These are phyloP conservation scores for Phengaris alcon DNA, from an alignment of 2,888 invertebrate species.

Conservation along the genomic window DNA sequence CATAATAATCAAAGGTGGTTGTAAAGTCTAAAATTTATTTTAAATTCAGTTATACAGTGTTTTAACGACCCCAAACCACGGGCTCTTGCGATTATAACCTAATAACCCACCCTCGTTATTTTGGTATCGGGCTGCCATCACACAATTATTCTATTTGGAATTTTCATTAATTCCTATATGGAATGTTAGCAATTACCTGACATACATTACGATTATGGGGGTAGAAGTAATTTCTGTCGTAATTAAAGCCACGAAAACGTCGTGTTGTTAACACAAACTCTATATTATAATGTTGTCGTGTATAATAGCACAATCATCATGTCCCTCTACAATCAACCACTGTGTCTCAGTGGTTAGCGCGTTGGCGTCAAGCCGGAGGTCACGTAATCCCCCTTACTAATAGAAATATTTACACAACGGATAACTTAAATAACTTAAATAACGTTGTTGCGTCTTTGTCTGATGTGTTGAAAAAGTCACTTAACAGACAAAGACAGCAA, in stretches of 20 bases:
- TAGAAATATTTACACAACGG: no score
- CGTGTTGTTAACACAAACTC: not conserved
- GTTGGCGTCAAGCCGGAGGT: no score
- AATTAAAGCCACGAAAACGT: not conserved
- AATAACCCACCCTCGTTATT: constrained; percentile 21
- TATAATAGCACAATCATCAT: no score
- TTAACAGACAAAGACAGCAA: no score
- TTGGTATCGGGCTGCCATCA: constrained; percentile 11
- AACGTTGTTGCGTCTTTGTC: no score
- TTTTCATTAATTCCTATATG: constrained; percentile 20
- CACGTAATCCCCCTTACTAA: no score
- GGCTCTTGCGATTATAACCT: constrained; percentile 6
- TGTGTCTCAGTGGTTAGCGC: no score
- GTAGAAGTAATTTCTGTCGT: not conserved
- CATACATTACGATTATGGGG: not conserved
- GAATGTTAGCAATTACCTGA: constrained; percentile 13
- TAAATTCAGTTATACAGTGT: not conserved
- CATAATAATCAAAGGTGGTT: not conserved
- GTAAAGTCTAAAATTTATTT: constrained; percentile 1
- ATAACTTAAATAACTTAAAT: no score
- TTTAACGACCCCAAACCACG: constrained; percentile 18
- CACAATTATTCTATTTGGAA: constrained; percentile 17
- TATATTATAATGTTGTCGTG: no score
- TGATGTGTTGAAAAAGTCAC: no score
- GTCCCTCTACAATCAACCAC: no score